A percentile compares a stretch with the other conserved stretches of the same genome.
Conservation (phyloP, 2,888 invertebrate genomes). For the Orchestes rusci region DNA sequence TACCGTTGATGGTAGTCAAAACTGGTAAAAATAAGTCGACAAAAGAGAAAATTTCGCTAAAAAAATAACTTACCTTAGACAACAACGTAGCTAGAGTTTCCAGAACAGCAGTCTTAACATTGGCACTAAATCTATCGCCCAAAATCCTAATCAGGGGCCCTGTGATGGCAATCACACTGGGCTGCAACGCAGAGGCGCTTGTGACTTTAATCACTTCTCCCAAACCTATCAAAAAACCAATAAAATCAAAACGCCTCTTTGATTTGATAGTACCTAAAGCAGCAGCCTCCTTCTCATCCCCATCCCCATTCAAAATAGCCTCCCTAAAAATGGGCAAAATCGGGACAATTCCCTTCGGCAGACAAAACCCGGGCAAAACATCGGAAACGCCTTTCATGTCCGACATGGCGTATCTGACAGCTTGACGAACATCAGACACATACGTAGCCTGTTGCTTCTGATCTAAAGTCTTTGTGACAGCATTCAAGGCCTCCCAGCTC, state of each 20-base stretch:
- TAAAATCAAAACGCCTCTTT: neutral
- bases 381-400: conserved; percentile 68
- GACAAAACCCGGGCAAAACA: conserved; percentile 84
- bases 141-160: conserved; percentile 96
- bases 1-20: no score
- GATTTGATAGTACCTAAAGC: conserved; percentile 60
- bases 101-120: conserved; percentile 92
- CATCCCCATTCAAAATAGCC: conserved; percentile 89
- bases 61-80: conserved; percentile 56
- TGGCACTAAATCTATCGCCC: conserved; percentile 89
- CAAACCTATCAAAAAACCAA: conserved; percentile 12
- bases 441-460: conserved; percentile 77
- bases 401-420: conserved; percentile 82
- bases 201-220: conserved; percentile 45
- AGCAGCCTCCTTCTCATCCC: conserved; percentile 93
- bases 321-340: conserved; percentile 93
- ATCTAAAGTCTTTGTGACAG: conserved; percentile 80
- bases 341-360: conserved; percentile 86
- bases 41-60: no score
- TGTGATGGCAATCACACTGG: conserved; percentile 94
- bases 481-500: conserved; percentile 86
- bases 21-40: no score
- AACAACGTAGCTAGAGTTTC: conserved; percentile 90
- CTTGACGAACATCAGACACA: conserved; percentile 85
- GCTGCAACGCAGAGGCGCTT: conserved; percentile 80